Percentiles rank a stretch among this genome's conserved stretches.
phyloP scores from a whole-genome alignment of 2,797 vertebrate genomes.

The Danio kyathit region DNA sequence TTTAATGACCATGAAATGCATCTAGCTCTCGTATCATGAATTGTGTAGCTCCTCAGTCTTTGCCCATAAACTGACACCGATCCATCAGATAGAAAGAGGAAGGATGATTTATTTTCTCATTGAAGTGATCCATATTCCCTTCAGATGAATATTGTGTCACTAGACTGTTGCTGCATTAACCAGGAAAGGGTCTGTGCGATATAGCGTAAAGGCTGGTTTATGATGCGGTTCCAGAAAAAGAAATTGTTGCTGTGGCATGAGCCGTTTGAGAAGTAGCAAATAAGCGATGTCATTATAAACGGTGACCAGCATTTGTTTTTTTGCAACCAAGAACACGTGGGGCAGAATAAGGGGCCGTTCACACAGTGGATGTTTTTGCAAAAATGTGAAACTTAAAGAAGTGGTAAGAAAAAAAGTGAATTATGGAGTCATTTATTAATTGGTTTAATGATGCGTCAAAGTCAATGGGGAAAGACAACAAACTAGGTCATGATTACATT shows the following conservation, averaged over 20 bases:
- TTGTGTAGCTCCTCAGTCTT: conserved; percentile 4
- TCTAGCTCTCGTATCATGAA: background rate
- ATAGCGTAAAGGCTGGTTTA: conserved; percentile 12
- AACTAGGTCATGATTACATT: background rate
- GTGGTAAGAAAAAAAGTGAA: too few species aligned
- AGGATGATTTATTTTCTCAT: background rate
- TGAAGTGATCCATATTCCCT: conserved; percentile 14
- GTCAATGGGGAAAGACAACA: background rate
- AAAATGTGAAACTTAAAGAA: background rate
- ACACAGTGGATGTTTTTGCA: background rate
- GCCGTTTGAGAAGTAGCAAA: conserved; percentile 20
- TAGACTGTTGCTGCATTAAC: conserved; percentile 20
- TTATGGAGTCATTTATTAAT: too few species aligned
- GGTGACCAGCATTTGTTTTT: conserved; percentile 12
- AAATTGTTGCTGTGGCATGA: conserved; percentile 2
- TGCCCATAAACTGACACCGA: conserved; percentile 21
- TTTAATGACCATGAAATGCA: conserved; percentile 40
- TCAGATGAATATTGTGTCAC: conserved; percentile 8
- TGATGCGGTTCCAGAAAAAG: background rate
- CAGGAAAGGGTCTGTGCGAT: background rate
- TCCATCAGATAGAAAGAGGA: background rate
- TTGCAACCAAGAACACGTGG: background rate
- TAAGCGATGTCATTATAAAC: background rate
- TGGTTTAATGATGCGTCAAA: too few species aligned
- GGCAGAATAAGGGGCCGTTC: background rate